phyloP scores from a whole-genome alignment of 2,797 vertebrate genomes.

The Octomys mimax region DNA sequence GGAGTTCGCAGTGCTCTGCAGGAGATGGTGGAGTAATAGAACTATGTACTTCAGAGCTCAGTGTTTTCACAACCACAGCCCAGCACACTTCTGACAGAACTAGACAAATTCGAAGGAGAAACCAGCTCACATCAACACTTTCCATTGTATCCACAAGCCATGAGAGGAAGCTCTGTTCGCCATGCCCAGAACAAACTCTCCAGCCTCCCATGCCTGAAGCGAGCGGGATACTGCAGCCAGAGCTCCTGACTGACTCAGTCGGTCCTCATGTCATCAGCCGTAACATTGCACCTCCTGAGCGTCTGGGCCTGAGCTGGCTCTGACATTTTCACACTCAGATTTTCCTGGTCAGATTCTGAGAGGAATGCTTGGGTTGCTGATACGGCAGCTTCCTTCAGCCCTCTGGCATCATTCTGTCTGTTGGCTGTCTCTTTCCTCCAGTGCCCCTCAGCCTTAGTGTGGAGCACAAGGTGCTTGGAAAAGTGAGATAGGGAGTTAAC shows the following conservation, averaged over 20 bases:
- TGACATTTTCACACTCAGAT: conserved; percentile 47
- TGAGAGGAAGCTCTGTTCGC: background rate
- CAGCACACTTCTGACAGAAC: conserved; percentile 23
- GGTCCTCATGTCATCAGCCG: background rate
- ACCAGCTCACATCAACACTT: conserved; percentile 42
- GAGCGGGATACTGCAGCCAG: background rate
- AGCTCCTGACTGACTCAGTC: background rate
- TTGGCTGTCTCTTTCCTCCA: background rate
- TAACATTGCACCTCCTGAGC: conserved; percentile 31
- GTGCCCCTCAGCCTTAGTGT: background rate
- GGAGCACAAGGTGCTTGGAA: background rate
- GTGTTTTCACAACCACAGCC: conserved; percentile 49
- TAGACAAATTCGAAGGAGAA: background rate
- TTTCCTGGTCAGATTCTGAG: conserved; percentile 26
- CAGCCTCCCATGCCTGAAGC: background rate
- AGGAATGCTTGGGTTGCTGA: conserved; percentile 11
- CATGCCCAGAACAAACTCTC: background rate
- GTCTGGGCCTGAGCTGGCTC: background rate
- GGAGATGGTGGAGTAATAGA: background rate
- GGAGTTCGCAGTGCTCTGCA: background rate
- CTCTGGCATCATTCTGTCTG: background rate
- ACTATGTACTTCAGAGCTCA: background rate
- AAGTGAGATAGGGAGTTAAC: conserved; percentile 23
- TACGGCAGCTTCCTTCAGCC: background rate
- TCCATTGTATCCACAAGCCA: conserved; percentile 27